Evolutionary conservation across 2,113 vertebrate species (phyloP).

Genomic region (Gopherus evgoodei): DNA sequence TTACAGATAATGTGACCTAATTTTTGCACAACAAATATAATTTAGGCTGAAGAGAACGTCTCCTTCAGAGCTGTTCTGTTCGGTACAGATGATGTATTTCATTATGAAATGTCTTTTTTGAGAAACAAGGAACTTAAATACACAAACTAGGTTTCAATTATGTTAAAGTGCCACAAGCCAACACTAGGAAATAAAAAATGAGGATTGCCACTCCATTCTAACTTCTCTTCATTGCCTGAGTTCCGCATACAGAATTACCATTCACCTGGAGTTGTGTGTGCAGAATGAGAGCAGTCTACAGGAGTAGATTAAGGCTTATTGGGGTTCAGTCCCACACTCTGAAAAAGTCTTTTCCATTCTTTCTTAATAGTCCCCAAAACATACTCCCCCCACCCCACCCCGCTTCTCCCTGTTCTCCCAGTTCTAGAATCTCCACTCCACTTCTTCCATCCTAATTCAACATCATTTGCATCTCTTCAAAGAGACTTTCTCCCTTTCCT

Average conservation of each 20-base stretch:
- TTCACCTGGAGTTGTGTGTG: not conserved
- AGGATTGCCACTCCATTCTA: not conserved
- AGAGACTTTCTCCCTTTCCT: not conserved
- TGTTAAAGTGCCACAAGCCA: conserved; percentile 21
- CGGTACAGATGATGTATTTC: conserved; percentile 21
- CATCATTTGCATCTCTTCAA: not conserved
- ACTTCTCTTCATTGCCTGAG: not conserved
- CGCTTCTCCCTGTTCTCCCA: not conserved
- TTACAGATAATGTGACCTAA: not conserved
- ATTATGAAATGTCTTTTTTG: conserved; percentile 36
- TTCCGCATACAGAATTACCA: not conserved
- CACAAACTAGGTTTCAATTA: not conserved
- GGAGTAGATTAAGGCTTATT: not conserved
- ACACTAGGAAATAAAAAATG: conserved; percentile 33
- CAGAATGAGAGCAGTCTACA: not conserved
- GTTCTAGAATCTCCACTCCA: not conserved
- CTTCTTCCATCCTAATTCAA: not conserved
- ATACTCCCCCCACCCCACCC: not conserved
- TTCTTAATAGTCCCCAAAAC: not conserved
- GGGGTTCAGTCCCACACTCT: not conserved
- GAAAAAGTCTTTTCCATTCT: not conserved
- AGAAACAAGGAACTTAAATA: conserved; percentile 17
- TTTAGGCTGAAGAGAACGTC: conserved; percentile 23
- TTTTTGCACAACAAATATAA: conserved; percentile 40
- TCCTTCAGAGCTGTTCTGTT: conserved; percentile 22